Evolutionary conservation across 2,797 vertebrate genomes (phyloP).

Genomic region (Knipowitschia caucasica): DNA sequence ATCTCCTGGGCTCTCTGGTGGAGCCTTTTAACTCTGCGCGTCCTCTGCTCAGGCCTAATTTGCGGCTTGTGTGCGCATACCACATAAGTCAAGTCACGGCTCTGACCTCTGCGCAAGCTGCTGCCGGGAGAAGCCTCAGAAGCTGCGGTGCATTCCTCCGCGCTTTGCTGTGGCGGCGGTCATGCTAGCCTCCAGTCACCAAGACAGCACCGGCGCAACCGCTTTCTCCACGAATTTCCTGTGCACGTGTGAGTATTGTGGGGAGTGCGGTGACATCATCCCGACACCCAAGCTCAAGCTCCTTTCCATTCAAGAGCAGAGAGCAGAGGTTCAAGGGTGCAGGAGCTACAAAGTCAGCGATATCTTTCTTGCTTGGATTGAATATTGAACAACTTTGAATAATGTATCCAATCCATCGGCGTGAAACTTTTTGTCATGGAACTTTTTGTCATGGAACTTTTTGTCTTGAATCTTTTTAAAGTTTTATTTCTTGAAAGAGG

Average conservation of each 20-base stretch:
- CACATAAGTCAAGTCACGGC: conserved; percentile 54
- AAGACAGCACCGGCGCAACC: conserved; percentile 37
- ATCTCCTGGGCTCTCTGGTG: conserved; percentile 51
- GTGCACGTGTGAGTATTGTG: conserved; percentile 14
- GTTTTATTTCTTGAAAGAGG: too few species aligned
- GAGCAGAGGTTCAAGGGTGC: background rate
- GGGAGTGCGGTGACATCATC: conserved; percentile 4
- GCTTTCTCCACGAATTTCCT: conserved; percentile 12
- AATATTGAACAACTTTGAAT: too few species aligned
- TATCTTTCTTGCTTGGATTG: background rate
- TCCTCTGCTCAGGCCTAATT: conserved; percentile 40
- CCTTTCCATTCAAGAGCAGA: conserved; percentile 5
- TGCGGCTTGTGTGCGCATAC: conserved; percentile 59
- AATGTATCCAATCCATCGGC: too few species aligned
- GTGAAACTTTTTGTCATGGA: too few species aligned
- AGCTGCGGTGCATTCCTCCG: conserved; percentile 40
- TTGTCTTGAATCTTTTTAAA: too few species aligned
- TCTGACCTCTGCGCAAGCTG: conserved; percentile 43
- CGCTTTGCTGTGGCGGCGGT: conserved; percentile 49
- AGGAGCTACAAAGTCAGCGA: background rate
- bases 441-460: too few species aligned
- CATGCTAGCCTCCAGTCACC: conserved; percentile 33
- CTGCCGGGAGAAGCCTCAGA: conserved; percentile 49
- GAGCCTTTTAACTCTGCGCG: conserved; percentile 49
- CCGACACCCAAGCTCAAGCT: background rate